Conservation (phyloP, 2,888 invertebrate species). For the Drosophila kuntzei region DNA sequence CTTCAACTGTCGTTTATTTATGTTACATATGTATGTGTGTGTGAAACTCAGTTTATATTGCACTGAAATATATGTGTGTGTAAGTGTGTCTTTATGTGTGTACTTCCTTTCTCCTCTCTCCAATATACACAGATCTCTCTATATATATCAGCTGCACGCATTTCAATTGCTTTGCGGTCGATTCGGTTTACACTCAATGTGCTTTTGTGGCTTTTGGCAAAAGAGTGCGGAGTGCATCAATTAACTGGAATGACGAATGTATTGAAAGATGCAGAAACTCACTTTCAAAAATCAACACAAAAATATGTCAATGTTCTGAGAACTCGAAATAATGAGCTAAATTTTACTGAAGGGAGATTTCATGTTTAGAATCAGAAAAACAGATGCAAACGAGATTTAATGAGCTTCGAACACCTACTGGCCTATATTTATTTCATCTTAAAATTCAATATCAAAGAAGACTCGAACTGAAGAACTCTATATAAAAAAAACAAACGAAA, state of each 20-base stretch:
- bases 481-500: no score
- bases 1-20: conserved; percentile 61
- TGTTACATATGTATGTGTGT: no score
- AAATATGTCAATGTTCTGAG: neutral
- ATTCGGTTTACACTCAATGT: conserved; percentile 71
- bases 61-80: conserved; percentile 1
- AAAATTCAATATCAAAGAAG: no score
- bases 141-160: conserved; percentile 47
- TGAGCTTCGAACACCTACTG: no score
- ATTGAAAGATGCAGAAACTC: neutral
- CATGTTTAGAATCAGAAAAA: neutral
- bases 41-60: conserved; percentile 8
- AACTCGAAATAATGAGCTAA: neutral
- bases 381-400: neutral
- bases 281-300: neutral
- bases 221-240: conserved; percentile 1
- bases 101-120: neutral
- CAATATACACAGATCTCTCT: neutral
- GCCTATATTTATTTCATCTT: no score
- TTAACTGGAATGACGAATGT: conserved; percentile 9
- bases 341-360: neutral
- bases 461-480: no score
- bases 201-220: conserved; percentile 64
- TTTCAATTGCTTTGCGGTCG: conserved; percentile 76
- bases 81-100: neutral